Percentiles rank a stretch among this genome's conserved stretches.
Evolutionary conservation across 2,113 vertebrate genomes (phyloP).

Genomic region (Zosterops lateralis): DNA sequence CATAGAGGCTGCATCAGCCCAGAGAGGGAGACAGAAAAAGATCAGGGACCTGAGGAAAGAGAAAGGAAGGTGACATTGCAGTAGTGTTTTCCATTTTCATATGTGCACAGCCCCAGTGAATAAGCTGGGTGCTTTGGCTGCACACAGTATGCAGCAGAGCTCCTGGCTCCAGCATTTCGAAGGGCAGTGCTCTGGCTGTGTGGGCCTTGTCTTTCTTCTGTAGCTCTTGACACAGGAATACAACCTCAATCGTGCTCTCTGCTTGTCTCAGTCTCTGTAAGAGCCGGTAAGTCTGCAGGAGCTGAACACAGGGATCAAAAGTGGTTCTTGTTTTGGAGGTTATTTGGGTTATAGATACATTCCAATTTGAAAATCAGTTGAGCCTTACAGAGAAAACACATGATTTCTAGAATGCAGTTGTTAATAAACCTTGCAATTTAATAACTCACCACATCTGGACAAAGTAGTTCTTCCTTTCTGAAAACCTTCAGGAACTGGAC

Average conservation of each 20-base stretch:
- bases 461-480: constrained; percentile 2
- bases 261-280: background rate
- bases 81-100: background rate
- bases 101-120: background rate
- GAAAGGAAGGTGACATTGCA: background rate
- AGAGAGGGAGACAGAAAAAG: constrained; percentile 50
- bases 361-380: background rate
- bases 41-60: constrained; percentile 59
- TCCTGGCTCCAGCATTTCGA: background rate
- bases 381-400: background rate
- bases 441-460: constrained; percentile 61
- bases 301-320: background rate
- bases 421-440: background rate
- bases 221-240: background rate
- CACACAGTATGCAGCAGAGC: background rate
- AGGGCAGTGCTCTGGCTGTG: background rate
- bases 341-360: background rate
- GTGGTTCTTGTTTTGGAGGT: background rate
- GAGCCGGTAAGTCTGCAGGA: background rate
- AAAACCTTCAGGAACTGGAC: constrained; percentile 28
- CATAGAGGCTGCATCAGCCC: constrained; percentile 58
- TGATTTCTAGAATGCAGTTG: background rate
- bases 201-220: background rate
- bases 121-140: background rate
- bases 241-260: background rate